Evolutionary conservation across 2,888 invertebrate genomes (phyloP), one percentile per base, ranked within the genome.

Genomic region (Myopa tessellatipennis): DNA sequence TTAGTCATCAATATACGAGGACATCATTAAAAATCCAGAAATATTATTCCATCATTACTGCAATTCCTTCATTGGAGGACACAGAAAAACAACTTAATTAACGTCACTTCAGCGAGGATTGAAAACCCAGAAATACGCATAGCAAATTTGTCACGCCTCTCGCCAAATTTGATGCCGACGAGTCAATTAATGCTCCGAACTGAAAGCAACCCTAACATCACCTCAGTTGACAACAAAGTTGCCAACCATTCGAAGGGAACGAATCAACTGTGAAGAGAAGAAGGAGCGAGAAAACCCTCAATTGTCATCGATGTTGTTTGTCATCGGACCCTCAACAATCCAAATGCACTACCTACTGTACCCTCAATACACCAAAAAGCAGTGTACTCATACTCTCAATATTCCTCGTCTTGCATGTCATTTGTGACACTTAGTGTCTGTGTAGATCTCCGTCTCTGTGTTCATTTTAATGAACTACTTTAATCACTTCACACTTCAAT

Each of bases 381-480:
- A 55, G 16, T 45, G 6, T 45, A 10, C 45, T 8, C 45, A 4
- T 45, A 45, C 6, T 45, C 6, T 10, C 7, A 6, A 40, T 45
- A 8, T 45, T 10, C 45, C 1, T 1, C 58, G 12, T 58, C 58
- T 58, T n/a, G 5, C n/a, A 6, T n/a, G 14, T n/a, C n/a, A 58
- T 0, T n/a, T n/a, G n/a, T 58, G n/a, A 58, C 58, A 58, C 8
- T n/a, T n/a, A 14, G n/a, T 58, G 58, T 16, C 4, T 45, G 5
- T 58, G 4, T n/a, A 2, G 16, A 10, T 58, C 58, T n/a, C 58
- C 58, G 12, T 58, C 58, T n/a, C 1, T 16, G 55, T 71, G 36
- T 85, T 84, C 84, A 86, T 83, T 83, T 81, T 83, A 84, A 85
- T 85, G 85, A 85, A 86, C 72, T 81, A 76, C 79, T 68, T 74